Evolutionary conservation across 2,888 invertebrate genomes (phyloP), one percentile per base, ranked within the genome.

Genomic region (Phlogophora meticulosa): DNA sequence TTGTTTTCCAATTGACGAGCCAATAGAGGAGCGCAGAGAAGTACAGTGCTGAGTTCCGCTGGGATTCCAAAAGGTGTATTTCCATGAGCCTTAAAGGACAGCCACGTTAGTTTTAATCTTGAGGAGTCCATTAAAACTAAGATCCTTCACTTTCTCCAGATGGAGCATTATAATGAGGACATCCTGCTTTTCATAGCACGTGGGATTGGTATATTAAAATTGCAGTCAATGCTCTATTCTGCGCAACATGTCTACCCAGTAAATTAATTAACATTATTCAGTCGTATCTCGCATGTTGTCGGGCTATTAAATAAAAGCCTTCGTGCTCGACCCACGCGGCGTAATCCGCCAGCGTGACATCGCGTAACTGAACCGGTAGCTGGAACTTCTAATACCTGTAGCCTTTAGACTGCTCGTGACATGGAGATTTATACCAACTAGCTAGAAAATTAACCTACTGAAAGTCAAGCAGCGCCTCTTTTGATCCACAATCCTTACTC

Each of bases 331-430:
- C 51, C 53, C 43, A 59, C 55, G 59, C 46, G 4, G 43, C 11
- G 48, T 24, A 48, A 40, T 22, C 34, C 34, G n/a, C n/a, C 40
- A 52, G 76, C 64, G 71, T 76, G 71, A 76, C 76, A 74, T 74
- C 76, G 74, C 74, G 64, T 43, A 51, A 74, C 56, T 13, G 71
- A 71, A 60, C 64, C 71, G 52, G 74, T 70, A 76, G 71, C 42
- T 40, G 17, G 51, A 34, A 56, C 51, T 22, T 69, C 53, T 13
- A 56, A 69, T 43, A 61, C 22, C 42, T 53, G 49, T 51, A 72
- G 40, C 15, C 43, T 40, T 24, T 72, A 56, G 51, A n/a, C 28
- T 28, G 5, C 28, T 28, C 28, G 28, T 28, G 28, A 28, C 28
- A 28, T 28, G 2, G 28, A 28, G 28, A 28, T 4, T 4, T 28